phyloP scores from a whole-genome alignment of 1,140 invertebrate genomes.

The Batillaria attramentaria region DNA sequence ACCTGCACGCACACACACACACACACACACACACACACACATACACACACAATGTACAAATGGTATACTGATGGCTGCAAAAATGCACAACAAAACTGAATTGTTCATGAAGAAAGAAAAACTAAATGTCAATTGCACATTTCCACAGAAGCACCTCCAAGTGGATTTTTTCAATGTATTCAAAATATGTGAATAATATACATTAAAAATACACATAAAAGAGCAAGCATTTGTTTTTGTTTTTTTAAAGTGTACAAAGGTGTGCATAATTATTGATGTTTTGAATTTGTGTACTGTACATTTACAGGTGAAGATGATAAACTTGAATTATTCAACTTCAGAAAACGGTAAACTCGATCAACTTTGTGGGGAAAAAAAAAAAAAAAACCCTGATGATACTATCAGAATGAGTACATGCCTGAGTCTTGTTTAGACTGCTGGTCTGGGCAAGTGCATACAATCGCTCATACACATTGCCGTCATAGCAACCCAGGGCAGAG shows the following conservation, averaged over 20 bases:
- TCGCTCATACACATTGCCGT: constrained; percentile 91
- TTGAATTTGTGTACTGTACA: neutral
- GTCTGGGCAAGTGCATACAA: constrained; percentile 87
- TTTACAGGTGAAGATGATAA: neutral
- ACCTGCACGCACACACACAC: constrained; percentile 42
- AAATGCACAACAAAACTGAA: no score
- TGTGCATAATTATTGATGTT: neutral
- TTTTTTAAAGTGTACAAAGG: neutral
- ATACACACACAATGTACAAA: no score
- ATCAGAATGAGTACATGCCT: constrained; percentile 58
- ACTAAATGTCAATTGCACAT: no score
- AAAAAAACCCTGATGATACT: neutral
- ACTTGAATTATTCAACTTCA: constrained; percentile 4
- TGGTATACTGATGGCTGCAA: no score
- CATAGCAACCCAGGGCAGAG: constrained; percentile 89
- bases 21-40: no score
- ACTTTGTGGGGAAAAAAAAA: neutral
- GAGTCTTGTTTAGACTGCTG: constrained; percentile 86
- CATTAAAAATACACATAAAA: neutral
- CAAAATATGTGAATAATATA: neutral
- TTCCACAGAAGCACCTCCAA: no score
- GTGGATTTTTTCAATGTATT: no score
- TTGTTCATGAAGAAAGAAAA: no score
- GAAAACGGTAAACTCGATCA: neutral
- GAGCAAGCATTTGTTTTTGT: neutral